These are phyloP conservation scores for Sceloporus undulatus DNA, from an alignment of 2,113 vertebrate species.

Conservation along the genomic window DNA sequence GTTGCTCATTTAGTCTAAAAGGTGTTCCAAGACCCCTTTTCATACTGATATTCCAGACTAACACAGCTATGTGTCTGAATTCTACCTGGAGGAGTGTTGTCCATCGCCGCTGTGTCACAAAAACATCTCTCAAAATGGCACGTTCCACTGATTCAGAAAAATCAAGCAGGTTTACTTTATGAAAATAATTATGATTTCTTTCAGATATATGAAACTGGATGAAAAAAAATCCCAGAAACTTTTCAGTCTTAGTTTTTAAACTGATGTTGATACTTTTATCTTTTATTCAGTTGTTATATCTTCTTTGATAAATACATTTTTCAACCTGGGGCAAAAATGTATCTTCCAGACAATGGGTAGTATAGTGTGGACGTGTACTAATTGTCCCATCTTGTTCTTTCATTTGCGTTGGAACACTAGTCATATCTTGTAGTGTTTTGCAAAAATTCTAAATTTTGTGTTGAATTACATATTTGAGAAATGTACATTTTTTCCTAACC, in stretches of 20 bases:
- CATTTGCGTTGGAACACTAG: not conserved
- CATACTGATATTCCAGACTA: too few relatives aligned
- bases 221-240: slow-evolving; percentile 90
- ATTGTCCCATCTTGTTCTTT: not conserved
- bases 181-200: slow-evolving; percentile 72
- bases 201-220: slow-evolving; percentile 78
- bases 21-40: too few relatives aligned
- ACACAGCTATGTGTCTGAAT: too few relatives aligned
- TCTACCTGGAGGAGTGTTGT: too few relatives aligned
- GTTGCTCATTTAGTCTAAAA: too few relatives aligned
- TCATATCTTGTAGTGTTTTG: not conserved
- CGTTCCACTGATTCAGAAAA: slow-evolving; percentile 69
- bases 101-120: too few relatives aligned
- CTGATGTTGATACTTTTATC: slow-evolving; percentile 81
- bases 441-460: slow-evolving; percentile 26
- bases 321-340: not conserved
- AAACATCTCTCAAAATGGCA: slow-evolving; percentile 72
- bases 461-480: slow-evolving; percentile 28
- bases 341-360: not conserved
- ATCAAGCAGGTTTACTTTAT: slow-evolving; percentile 74
- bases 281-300: slow-evolving; percentile 88
- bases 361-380: not conserved
- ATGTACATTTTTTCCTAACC: not conserved
- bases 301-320: slow-evolving; percentile 53
- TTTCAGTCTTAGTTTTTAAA: slow-evolving; percentile 76